A percentile compares a stretch with the other conserved stretches of the same genome.
These are phyloP conservation scores for Gopherus evgoodei DNA, from an alignment of 2,113 vertebrate species.

Conservation along the genomic window DNA sequence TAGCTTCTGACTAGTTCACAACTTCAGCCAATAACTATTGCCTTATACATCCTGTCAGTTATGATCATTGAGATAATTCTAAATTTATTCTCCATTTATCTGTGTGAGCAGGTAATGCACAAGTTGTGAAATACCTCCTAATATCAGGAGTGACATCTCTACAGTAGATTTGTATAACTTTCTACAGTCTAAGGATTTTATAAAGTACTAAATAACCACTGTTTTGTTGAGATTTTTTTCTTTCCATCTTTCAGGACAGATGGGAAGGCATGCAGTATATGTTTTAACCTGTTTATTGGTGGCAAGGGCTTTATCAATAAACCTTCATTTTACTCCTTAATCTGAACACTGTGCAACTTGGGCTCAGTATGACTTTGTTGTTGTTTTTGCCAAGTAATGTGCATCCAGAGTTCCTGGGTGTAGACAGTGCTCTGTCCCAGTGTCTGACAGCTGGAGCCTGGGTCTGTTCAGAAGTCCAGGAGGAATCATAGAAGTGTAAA, in stretches of 20 bases:
- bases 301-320: background rate
- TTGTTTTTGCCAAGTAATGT: background rate
- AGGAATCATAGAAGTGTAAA: background rate
- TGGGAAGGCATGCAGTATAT: background rate
- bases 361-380: background rate
- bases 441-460: background rate
- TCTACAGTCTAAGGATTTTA: background rate
- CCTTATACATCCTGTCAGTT: background rate
- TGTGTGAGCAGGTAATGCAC: background rate
- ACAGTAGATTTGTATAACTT: background rate
- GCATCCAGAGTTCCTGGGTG: background rate
- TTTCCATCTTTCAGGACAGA: background rate
- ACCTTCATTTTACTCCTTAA: background rate
- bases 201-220: background rate
- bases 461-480: background rate
- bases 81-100: background rate
- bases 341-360: background rate
- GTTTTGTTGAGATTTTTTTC: background rate
- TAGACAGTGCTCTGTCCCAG: background rate
- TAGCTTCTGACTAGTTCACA: background rate
- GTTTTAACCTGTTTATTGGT: background rate
- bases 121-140: background rate
- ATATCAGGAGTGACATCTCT: background rate
- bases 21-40: background rate
- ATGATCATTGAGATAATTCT: background rate